Conservation (phyloP, 2,888 invertebrate genomes). For the Cremastobaeus sp. region DNA sequence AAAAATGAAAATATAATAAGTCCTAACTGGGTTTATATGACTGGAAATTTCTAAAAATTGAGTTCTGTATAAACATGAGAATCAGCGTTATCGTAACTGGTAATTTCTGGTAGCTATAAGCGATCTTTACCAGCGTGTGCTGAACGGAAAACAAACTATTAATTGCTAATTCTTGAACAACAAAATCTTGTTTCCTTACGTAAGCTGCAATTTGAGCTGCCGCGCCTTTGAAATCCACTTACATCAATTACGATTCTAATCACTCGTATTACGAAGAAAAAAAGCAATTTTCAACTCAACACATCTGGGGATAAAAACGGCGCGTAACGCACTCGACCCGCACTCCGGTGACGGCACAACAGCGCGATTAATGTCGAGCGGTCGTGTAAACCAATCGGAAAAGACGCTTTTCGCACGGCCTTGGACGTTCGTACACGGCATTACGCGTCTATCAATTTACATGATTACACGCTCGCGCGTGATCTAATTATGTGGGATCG, state of each 20-base stretch:
- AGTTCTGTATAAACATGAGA: too few species aligned
- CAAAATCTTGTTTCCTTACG: constrained; percentile 37
- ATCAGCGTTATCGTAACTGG: constrained; percentile 37
- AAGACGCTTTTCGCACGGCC: constrained; percentile 1
- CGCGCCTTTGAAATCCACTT: constrained; percentile 50
- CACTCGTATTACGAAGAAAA: constrained; percentile 40
- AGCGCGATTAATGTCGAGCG: too few species aligned
- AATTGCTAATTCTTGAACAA: constrained; percentile 38
- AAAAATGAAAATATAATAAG: too few species aligned
- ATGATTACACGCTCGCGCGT: constrained; percentile 57
- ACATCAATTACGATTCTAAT: constrained; percentile 51
- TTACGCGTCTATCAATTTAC: constrained; percentile 54
- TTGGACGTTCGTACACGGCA: constrained; percentile 27
- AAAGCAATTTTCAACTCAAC: constrained; percentile 58
- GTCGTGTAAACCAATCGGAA: too few species aligned
- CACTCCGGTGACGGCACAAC: constrained; percentile 28
- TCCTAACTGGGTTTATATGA: too few species aligned
- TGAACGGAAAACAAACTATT: constrained; percentile 39
- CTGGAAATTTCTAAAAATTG: too few species aligned
- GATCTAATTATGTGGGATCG: constrained; percentile 50
- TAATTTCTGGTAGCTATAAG: constrained; percentile 39
- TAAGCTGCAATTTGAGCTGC: constrained; percentile 45
- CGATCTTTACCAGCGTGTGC: constrained; percentile 33
- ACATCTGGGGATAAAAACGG: constrained; percentile 25
- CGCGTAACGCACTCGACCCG: too few species aligned